phyloP scores from a whole-genome alignment of 2,797 vertebrate genomes.

The Lutjanus campechanus region DNA sequence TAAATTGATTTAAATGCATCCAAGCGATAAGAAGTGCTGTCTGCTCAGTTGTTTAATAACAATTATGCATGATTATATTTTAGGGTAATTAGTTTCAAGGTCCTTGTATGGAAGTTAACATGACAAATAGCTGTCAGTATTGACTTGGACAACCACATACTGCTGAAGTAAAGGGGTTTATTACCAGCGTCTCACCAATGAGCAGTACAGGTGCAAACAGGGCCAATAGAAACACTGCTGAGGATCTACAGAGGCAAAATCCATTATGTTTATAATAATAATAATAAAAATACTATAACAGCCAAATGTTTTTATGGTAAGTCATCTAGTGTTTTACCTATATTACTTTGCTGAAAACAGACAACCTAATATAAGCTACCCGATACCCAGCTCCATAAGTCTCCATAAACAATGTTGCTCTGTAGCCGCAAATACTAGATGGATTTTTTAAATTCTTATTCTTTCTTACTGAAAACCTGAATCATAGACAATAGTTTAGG shows the following conservation, averaged over 20 bases:
- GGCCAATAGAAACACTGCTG: not conserved
- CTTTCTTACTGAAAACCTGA: not conserved
- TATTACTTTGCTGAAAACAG: not conserved
- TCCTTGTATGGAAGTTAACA: constrained; percentile 68
- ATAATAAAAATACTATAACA: too few species aligned
- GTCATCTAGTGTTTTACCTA: not conserved
- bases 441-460: not conserved
- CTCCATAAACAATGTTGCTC: not conserved
- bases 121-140: constrained; percentile 71
- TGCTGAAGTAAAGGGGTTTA: constrained; percentile 46
- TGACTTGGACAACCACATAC: constrained; percentile 66
- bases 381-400: not conserved
- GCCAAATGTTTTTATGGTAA: not conserved
- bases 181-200: constrained; percentile 28
- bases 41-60: constrained; percentile 70
- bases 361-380: not conserved
- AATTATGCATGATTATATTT: constrained; percentile 73
- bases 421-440: not conserved
- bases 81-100: constrained; percentile 75
- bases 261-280: not conserved
- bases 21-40: constrained; percentile 35
- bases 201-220: constrained; percentile 34
- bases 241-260: not conserved
- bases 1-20: constrained; percentile 52
- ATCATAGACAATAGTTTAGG: not conserved